These are phyloP conservation scores for Polydrusus pterygomalis DNA, from an alignment of 2,888 invertebrate species.

Conservation along the genomic window DNA sequence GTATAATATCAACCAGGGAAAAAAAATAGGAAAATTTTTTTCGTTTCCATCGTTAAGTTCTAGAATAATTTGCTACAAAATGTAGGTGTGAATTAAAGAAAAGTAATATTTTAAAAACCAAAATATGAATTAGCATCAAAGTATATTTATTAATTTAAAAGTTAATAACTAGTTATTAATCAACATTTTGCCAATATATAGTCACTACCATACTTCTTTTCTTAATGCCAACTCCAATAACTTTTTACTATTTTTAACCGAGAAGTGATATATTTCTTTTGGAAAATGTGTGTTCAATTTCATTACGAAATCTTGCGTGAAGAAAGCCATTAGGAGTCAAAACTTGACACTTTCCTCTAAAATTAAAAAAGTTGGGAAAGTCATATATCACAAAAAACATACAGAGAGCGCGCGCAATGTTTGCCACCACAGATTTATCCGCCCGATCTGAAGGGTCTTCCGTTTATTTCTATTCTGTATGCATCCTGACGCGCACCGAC, in stretches of 20 bases:
- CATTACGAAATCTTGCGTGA: slow-evolving; percentile 53
- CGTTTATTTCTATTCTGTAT: slow-evolving; percentile 54
- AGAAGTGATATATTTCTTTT: slow-evolving; percentile 44
- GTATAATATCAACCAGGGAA: no score
- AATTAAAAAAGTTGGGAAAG: slow-evolving; percentile 55
- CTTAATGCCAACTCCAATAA: slow-evolving; percentile 16
- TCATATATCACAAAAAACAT: slow-evolving; percentile 53
- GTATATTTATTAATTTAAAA: neutral
- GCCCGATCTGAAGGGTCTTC: slow-evolving; percentile 43
- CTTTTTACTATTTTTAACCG: slow-evolving; percentile 8
- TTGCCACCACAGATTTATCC: slow-evolving; percentile 50
- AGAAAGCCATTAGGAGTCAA: slow-evolving; percentile 46
- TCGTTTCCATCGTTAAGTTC: no score
- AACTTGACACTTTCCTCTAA: slow-evolving; percentile 50
- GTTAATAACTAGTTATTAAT: neutral
- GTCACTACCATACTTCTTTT: slow-evolving; percentile 18
- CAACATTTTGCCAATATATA: neutral
- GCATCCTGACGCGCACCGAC: slow-evolving; percentile 54
- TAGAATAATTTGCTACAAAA: no score
- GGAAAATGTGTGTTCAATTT: slow-evolving; percentile 50
- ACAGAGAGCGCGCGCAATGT: slow-evolving; percentile 52
- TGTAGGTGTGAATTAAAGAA: no score
- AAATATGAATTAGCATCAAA: neutral
- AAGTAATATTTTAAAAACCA: no score
- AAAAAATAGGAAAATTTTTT: no score